Percentiles rank a stretch among this genome's conserved stretches.
These are phyloP conservation scores for Nebria brevicollis DNA, from an alignment of 2,888 invertebrate genomes.

Conservation along the genomic window DNA sequence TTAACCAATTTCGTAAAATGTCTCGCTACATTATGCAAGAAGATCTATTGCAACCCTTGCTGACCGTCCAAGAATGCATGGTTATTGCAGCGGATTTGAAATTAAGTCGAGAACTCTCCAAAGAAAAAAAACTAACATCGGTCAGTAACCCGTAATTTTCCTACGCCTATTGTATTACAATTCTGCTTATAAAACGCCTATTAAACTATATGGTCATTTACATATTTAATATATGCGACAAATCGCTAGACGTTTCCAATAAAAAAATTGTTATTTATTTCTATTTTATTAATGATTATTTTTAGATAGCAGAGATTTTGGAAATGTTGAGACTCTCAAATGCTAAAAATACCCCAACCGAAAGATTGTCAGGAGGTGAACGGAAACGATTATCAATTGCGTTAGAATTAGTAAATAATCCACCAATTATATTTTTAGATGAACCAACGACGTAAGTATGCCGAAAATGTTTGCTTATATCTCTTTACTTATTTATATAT, in stretches of 20 bases:
- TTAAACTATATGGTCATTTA: neutral
- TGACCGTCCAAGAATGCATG: constrained; percentile 91
- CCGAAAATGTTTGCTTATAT: neutral
- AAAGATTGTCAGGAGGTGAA: constrained; percentile 89
- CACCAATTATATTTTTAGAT: constrained; percentile 93
- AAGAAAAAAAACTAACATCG: constrained; percentile 73
- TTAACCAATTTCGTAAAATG: constrained; percentile 83
- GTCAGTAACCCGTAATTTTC: constrained; percentile 66
- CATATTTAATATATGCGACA: neutral
- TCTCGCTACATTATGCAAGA: constrained; percentile 97
- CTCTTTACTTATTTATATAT: neutral
- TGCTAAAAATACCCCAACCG: constrained; percentile 77
- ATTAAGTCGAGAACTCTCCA: constrained; percentile 73
- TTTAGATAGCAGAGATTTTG: constrained; percentile 87
- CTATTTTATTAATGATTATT: constrained; percentile 49
- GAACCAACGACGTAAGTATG: constrained; percentile 92
- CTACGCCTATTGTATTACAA: neutral
- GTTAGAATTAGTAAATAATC: constrained; percentile 92
- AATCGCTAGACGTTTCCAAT: neutral
- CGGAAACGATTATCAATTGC: constrained; percentile 93
- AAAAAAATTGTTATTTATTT: neutral
- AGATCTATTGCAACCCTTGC: constrained; percentile 84
- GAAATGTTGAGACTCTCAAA: constrained; percentile 79
- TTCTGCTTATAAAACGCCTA: neutral
- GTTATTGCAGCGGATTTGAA: constrained; percentile 89